Percentiles rank a stretch among this genome's conserved stretches.
Evolutionary conservation across 35 echinoderm and acorn worm genomes (phyloP).

Genomic region (Lytechinus variegatus): DNA sequence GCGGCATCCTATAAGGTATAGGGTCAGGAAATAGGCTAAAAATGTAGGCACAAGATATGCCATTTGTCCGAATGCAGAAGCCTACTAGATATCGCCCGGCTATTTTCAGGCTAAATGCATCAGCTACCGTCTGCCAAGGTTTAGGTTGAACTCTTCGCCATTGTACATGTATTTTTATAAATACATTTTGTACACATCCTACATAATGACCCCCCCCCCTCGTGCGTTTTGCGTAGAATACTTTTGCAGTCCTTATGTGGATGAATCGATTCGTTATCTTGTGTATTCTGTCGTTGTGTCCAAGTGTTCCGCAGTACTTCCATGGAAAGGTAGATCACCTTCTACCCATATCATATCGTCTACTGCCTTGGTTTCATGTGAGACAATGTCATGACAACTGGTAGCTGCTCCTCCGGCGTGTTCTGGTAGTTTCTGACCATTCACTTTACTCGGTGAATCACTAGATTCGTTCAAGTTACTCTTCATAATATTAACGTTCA

Average conservation of each 20-base stretch:
- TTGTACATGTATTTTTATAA: too few relatives aligned
- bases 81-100: too few relatives aligned
- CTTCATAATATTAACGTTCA: not conserved
- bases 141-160: too few relatives aligned
- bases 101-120: too few relatives aligned
- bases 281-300: slow-evolving; percentile 1
- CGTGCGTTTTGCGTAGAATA: not conserved
- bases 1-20: too few relatives aligned
- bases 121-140: too few relatives aligned
- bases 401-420: not conserved
- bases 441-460: not conserved
- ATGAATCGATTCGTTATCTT: not conserved
- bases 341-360: slow-evolving; percentile 34
- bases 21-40: too few relatives aligned
- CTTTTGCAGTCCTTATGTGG: not conserved
- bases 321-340: slow-evolving; percentile 16
- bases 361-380: not conserved
- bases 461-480: not conserved
- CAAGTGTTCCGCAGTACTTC: not conserved
- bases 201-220: too few relatives aligned
- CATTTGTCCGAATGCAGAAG: too few relatives aligned
- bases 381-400: not conserved
- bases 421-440: not conserved
- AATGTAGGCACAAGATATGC: too few relatives aligned
- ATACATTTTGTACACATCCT: too few relatives aligned